Base-by-base conservation (phyloP, 2,888 invertebrate genomes). In the Poecilus cupreus region DNA sequence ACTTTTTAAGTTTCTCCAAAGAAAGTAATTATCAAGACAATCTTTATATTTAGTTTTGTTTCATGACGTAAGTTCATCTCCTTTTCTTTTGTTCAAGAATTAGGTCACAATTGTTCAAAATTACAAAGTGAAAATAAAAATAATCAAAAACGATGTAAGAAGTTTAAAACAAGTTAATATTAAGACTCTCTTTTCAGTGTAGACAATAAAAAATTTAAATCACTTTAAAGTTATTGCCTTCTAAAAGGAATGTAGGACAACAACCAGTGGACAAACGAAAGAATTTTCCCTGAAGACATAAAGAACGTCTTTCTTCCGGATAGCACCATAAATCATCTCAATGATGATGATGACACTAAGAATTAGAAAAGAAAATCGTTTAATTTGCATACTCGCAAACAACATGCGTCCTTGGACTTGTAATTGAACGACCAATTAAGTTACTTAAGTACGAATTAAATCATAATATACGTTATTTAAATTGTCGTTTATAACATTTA, bases 371-470 rank as follows among this genome's bases (percentile, higher is more conserved):
- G 60, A 77, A 60, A 74, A 74, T 22, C 26, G 43, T 20, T 60
- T 26, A 77, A 77, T 77, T 77, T 77, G 64, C 77, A 77, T 77
- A 77, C 26, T 72, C 24, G 60, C 76, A 77, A 57, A 60, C 64
- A 77, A 43, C 26, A 49, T 49, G n/a, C 46, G 26, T 22, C 77
- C 77, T 77, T 77, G 77, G 60, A 60, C 77, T 77, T 77, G 64
- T 77, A 77, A 77, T 77, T 77, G 77, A 43, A 20, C 18, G 46
- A 43, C 39, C 77, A 77, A 77, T 77, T 77, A 77, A 64, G 77
- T 77, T 77, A 60, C 43, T 77, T 77, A 77, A 77, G 64, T 60
- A 64, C 8, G 64, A 77, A 77, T 77, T 77, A 77, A 77, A 77
- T 60, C 77, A 60, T 60, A 77, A 77, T 77, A 64, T 77, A 46